A percentile compares a stretch with the other conserved stretches of the same genome.
Evolutionary conservation across 2,113 vertebrate genomes (phyloP).

Genomic region (Austrofundulus limnaeus): DNA sequence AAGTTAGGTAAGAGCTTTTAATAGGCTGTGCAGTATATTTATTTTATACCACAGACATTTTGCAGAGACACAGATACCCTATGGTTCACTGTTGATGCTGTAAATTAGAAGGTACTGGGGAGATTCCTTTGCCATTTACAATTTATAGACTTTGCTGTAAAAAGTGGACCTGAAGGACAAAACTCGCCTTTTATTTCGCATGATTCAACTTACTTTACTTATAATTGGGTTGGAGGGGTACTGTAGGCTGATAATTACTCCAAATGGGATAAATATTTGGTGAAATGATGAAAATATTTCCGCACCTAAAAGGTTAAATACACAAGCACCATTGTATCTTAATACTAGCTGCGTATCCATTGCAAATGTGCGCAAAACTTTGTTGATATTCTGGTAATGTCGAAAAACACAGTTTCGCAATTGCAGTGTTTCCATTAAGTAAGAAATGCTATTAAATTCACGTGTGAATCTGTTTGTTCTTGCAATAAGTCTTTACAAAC

Average conservation of each 20-base stretch:
- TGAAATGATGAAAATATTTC: neutral
- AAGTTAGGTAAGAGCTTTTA: slow-evolving; percentile 3
- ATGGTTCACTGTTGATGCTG: slow-evolving; percentile 5
- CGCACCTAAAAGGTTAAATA: neutral
- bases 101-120: neutral
- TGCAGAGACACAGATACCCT: neutral
- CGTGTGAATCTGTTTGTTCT: too few relatives aligned
- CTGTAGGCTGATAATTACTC: neutral
- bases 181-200: neutral
- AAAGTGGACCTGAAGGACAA: neutral
- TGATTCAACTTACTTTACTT: neutral
- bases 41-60: slow-evolving; percentile 9
- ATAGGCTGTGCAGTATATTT: neutral
- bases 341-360: too few relatives aligned
- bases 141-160: neutral
- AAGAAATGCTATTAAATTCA: too few relatives aligned
- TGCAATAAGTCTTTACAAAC: too few relatives aligned
- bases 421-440: too few relatives aligned
- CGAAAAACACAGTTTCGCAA: too few relatives aligned
- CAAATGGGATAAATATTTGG: neutral
- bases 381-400: too few relatives aligned
- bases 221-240: neutral
- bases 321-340: neutral
- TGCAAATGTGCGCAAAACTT: too few relatives aligned
- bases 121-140: neutral